Base-by-base conservation (phyloP, 2,888 invertebrate genomes). In the Limnephilus rhombicus region DNA sequence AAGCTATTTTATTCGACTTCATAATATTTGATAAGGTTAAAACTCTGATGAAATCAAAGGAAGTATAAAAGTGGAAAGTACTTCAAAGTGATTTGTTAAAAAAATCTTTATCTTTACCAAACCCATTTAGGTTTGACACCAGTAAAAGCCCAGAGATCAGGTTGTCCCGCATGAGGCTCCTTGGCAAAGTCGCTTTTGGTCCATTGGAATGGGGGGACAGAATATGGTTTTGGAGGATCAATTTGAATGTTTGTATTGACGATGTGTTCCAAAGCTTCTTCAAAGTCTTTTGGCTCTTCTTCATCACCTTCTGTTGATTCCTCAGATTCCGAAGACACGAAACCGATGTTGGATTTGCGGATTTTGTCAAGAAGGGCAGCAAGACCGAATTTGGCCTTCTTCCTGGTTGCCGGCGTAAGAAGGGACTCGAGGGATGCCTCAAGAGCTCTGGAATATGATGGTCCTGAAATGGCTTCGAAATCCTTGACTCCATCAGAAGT, bases 141-240 rank as follows among this genome's bases (percentile, higher is more conserved):
- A 80, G 96, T 95, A 94, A 98, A 98, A 88, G 97, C 96, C 97
- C 98, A 98, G 87, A 96, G 95, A 94, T 98, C 98, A 0, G 98
- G 98, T 15, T 98, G 97, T 3, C 98, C 98, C 93, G 96, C 94
- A 94, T 98, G 98, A 0, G 97, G 96, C 89, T 95, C 94, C 92
- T 96, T 95, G 4, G 96, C 96, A 94, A 97, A 98, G 93, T 96
- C 96, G 93, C 97, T 97, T 90, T 96, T 96, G 90, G 97, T 97
- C 98, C 98, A 98, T 94, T 97, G 97, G 95, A 98, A 98, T 0
- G 98, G 97, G 91, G 95, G 95, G 12, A 96, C 94, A 3, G 95
- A 94, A 91, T 95, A 94, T 7, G 93, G 92, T 95, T 95, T 24
- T 95, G 94, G 90, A 94, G 92, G 93, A 82, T 92, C 92, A 53